These are phyloP conservation scores for Anser cygnoides DNA, from an alignment of 2,113 vertebrate genomes.

Conservation along the genomic window DNA sequence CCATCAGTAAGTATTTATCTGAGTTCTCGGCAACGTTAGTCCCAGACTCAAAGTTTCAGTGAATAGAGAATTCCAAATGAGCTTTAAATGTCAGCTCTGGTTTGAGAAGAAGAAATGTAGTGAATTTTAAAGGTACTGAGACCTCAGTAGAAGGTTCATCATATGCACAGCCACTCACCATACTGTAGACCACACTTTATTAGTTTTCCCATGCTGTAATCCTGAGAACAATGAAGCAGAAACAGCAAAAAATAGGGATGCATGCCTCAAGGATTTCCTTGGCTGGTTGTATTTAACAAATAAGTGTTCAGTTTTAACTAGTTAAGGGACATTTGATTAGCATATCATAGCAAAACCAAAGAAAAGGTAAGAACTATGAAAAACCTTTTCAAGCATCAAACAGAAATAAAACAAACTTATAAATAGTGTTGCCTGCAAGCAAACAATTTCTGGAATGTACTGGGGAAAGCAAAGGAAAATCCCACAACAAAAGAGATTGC, in stretches of 20 bases:
- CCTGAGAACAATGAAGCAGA: neutral
- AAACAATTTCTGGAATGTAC: conserved; percentile 62
- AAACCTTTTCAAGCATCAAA: conserved; percentile 47
- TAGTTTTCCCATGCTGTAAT: conserved; percentile 17
- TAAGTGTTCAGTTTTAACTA: conserved; percentile 3
- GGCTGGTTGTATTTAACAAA: neutral
- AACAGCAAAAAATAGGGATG: neutral
- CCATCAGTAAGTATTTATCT: neutral
- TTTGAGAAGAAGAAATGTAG: neutral
- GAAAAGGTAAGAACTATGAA: conserved; percentile 32
- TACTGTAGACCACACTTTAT: neutral
- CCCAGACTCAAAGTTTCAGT: neutral
- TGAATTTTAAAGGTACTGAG: neutral
- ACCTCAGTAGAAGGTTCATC: neutral
- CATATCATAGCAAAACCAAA: conserved; percentile 14
- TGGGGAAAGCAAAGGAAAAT: conserved; percentile 45
- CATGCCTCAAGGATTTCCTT: neutral
- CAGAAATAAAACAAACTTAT: conserved; percentile 39
- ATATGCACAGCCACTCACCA: neutral
- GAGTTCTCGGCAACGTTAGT: neutral
- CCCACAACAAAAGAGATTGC: conserved; percentile 61
- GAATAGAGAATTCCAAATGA: neutral
- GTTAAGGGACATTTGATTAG: neutral
- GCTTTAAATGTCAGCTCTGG: neutral
- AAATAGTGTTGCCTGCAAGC: conserved; percentile 41